A percentile compares a stretch with the other conserved stretches of the same genome.
phyloP scores from a whole-genome alignment of 1,140 invertebrate genomes.

The Atopsyche davidsoni region DNA sequence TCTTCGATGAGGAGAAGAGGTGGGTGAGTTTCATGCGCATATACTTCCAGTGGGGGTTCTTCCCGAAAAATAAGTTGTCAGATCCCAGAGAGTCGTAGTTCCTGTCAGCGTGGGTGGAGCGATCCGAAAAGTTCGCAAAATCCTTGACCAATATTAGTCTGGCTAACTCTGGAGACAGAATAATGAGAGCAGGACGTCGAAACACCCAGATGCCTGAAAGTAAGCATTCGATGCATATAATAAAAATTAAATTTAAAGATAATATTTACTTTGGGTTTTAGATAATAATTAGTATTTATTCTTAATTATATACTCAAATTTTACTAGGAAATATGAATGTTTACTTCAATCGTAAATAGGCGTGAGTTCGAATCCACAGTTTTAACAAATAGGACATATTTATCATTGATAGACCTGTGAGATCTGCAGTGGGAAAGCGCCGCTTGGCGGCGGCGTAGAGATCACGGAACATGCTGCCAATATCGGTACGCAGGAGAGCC shows the following conservation, averaged over 20 bases:
- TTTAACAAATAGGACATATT: constrained; percentile 8
- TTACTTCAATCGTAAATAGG: no score
- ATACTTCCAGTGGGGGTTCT: constrained; percentile 44
- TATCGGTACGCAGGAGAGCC: constrained; percentile 21
- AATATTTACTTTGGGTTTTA: no score
- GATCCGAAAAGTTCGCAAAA: constrained; percentile 44
- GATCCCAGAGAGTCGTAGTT: constrained; percentile 21
- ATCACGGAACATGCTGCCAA: constrained; percentile 27
- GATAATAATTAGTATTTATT: no score
- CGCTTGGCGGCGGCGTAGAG: constrained; percentile 21
- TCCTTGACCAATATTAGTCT: constrained; percentile 45
- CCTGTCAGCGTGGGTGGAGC: constrained; percentile 30
- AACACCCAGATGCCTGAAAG: constrained; percentile 46
- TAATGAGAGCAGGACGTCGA: constrained; percentile 41
- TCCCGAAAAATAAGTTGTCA: constrained; percentile 33
- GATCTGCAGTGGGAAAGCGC: not conserved
- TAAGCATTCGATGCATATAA: no score
- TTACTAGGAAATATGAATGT: no score
- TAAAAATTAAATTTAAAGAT: no score
- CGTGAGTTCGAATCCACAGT: constrained; percentile 12
- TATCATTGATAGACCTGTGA: no score
- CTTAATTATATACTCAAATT: no score
- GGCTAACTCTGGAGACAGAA: constrained; percentile 45
- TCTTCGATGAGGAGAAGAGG: constrained; percentile 49
- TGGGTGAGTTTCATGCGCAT: constrained; percentile 47